Evolutionary conservation across 2,797 vertebrate species (phyloP).

Genomic region (Spinus pinus): DNA sequence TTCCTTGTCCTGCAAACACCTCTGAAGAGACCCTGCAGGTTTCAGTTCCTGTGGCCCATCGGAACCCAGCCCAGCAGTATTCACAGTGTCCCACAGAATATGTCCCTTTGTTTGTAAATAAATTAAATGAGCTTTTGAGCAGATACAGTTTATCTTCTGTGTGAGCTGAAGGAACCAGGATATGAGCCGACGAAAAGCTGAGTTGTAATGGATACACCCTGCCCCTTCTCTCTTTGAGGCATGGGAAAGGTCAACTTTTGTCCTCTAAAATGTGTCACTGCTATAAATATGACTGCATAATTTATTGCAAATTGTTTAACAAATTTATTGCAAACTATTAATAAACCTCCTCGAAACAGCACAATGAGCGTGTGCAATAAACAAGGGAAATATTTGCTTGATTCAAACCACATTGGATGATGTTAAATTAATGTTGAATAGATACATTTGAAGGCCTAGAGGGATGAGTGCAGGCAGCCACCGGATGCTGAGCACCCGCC

Average conservation of each 20-base stretch:
- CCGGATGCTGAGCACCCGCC: conserved; percentile 24
- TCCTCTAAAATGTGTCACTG: conserved; percentile 73
- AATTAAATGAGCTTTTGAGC: conserved; percentile 2
- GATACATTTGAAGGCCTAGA: conserved; percentile 54
- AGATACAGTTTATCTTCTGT: conserved; percentile 42
- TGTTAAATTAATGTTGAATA: conserved; percentile 60
- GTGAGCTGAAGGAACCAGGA: conserved; percentile 51
- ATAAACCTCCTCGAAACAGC: conserved; percentile 68
- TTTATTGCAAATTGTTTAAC: conserved; percentile 74
- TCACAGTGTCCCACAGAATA: conserved; percentile 1
- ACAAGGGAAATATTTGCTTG: conserved; percentile 73
- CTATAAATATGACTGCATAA: conserved; percentile 74
- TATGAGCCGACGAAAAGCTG: conserved; percentile 38
- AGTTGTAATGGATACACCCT: conserved; percentile 60
- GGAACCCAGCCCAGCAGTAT: background rate
- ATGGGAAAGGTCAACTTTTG: conserved; percentile 76
- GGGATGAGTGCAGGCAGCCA: conserved; percentile 23
- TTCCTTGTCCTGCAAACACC: background rate
- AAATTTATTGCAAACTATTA: conserved; percentile 76
- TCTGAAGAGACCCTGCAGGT: background rate
- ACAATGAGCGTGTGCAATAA: conserved; percentile 67
- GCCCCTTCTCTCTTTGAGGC: conserved; percentile 71
- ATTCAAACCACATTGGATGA: conserved; percentile 71
- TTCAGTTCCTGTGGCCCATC: conserved; percentile 1
- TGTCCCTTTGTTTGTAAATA: conserved; percentile 44